These are phyloP conservation scores for Odontomyia ornata DNA, from an alignment of 2,888 invertebrate genomes.

Conservation along the genomic window DNA sequence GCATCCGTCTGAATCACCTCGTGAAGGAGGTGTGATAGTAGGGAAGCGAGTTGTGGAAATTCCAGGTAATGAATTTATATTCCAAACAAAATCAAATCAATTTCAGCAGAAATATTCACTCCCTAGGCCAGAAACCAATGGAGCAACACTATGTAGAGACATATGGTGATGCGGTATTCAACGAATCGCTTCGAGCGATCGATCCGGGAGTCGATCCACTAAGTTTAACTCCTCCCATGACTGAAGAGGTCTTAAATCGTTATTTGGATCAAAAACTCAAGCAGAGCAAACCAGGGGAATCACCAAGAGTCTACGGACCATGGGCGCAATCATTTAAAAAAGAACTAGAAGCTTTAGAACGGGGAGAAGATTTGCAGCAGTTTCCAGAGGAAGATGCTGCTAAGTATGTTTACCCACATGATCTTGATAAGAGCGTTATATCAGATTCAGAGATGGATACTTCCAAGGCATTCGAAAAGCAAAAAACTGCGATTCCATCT, in stretches of 20 bases:
- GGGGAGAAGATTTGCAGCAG: constrained; percentile 43
- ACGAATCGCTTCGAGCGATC: constrained; percentile 39
- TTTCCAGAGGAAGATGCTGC: constrained; percentile 45
- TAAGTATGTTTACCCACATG: not conserved
- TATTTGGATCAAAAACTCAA: constrained; percentile 39
- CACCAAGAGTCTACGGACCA: constrained; percentile 41
- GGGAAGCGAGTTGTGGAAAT: constrained; percentile 40
- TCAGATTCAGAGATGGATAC: constrained; percentile 45
- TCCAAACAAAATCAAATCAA: too few species aligned
- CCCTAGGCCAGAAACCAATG: constrained; percentile 28
- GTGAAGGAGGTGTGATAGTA: constrained; percentile 13
- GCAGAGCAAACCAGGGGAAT: not conserved
- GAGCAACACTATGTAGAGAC: constrained; percentile 44
- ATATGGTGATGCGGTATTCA: constrained; percentile 32
- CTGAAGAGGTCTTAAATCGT: constrained; percentile 31
- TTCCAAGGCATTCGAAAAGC: constrained; percentile 42
- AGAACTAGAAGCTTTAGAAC: constrained; percentile 47
- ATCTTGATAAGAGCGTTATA: not conserved
- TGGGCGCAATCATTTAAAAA: constrained; percentile 46
- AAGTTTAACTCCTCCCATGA: constrained; percentile 37
- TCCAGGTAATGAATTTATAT: constrained; percentile 37
- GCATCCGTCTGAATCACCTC: not conserved
- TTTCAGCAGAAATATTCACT: too few species aligned
- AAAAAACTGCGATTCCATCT: constrained; percentile 4
- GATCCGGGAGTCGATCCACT: not conserved